phyloP scores from a whole-genome alignment of 2,888 invertebrate genomes.

The Lasioglossum pauxillum region DNA sequence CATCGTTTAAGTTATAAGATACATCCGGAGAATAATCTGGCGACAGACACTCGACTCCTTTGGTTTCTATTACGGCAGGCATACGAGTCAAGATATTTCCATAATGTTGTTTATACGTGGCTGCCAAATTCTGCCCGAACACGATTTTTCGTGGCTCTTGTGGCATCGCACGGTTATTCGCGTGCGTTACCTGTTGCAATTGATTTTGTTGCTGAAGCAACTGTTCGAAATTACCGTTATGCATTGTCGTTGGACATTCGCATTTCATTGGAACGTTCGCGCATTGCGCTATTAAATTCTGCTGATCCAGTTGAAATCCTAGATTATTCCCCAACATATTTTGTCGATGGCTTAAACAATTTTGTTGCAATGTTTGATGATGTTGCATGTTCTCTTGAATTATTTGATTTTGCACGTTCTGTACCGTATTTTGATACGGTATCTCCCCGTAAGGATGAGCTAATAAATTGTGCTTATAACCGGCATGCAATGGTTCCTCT shows the following conservation, averaged over 20 bases:
- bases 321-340: slow-evolving; percentile 52
- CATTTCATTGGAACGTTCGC: slow-evolving; percentile 43
- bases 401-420: slow-evolving; percentile 83
- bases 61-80: slow-evolving; percentile 49
- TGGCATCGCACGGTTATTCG: slow-evolving; percentile 78
- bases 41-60: slow-evolving; percentile 70
- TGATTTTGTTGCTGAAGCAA: slow-evolving; percentile 76
- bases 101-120: slow-evolving; percentile 71
- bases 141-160: slow-evolving; percentile 78
- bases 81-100: slow-evolving; percentile 54
- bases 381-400: slow-evolving; percentile 84
- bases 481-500: slow-evolving; percentile 74
- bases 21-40: slow-evolving; percentile 78
- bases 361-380: slow-evolving; percentile 77
- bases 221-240: slow-evolving; percentile 72
- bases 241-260: slow-evolving; percentile 59
- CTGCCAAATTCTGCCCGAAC: slow-evolving; percentile 73
- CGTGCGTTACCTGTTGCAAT: slow-evolving; percentile 70
- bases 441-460: slow-evolving; percentile 76
- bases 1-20: slow-evolving; percentile 81
- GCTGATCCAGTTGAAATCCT: slow-evolving; percentile 57
- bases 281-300: slow-evolving; percentile 39
- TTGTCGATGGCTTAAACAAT: slow-evolving; percentile 63
- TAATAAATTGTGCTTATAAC: slow-evolving; percentile 70
- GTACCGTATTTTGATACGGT: slow-evolving; percentile 81